Evolutionary conservation across 2,797 vertebrate species (phyloP), one percentile per base, ranked within the genome.

Genomic region (Argya squamiceps): DNA sequence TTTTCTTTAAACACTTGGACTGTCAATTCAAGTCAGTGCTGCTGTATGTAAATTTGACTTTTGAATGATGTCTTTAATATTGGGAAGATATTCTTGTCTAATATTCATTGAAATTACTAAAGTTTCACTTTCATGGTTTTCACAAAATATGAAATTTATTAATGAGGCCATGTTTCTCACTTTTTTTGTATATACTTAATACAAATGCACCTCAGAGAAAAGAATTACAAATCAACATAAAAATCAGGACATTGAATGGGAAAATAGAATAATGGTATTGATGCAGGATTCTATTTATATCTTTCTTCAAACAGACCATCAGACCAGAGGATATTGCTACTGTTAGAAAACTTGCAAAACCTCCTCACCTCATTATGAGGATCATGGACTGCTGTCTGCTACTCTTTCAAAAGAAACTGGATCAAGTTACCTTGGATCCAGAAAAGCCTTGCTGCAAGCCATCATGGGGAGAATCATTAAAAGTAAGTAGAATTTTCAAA

Each of bases 311-410:
- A 52, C 12, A 98, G 98, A 98, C 98, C 39, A 98, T 98, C 95
- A 98, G 96, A 87, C 98, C 98, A 59, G 98, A 97, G 49, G 98
- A 99, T 94, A 98, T 99, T 0, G 97, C 98, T 89, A 99, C 98
- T 12, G 98, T 99, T 76, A 98, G 98, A 90, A 99, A 99, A 95
- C 97, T 99, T 80, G 98, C 98, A 78, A 98, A 98, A 84, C 98
- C 98, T 39, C 98, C 98, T 13, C 98, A 99, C 92, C 97, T 99
- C 44, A 98, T 99, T 79, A 99, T 99, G 98, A 98, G 98, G 86
- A 97, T 99, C 85, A 99, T 98, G 98, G 99, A 99, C 88, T 98
- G 98, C 34, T 98, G 97, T 79, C 91, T 99, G 74, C 76, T 99
- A 36, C 94, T 99, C 1, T 99, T 99, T 90, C 98, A 98, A 95